Evolutionary conservation across 2,113 vertebrate genomes (phyloP).

Genomic region (Brachyhypopomus occidentalis): DNA sequence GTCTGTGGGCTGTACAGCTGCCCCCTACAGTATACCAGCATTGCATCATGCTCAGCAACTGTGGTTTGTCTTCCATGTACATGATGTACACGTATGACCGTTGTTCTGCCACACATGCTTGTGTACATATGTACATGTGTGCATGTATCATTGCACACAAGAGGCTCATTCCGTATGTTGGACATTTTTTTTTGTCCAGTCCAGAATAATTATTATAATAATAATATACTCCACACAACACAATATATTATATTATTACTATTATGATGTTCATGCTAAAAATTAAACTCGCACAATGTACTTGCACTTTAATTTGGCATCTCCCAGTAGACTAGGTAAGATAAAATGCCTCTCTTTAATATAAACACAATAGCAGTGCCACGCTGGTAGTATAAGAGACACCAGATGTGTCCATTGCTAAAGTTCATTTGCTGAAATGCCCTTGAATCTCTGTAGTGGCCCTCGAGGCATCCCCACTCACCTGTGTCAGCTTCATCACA

Average conservation of each 20-base stretch:
- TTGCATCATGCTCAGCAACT: conserved; percentile 52
- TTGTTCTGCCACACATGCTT: too few species aligned
- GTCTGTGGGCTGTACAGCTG: conserved; percentile 67
- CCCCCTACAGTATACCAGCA: conserved; percentile 54
- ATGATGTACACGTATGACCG: conserved; percentile 3
- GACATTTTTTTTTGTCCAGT: too few species aligned
- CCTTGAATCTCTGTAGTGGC: background rate
- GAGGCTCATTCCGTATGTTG: background rate
- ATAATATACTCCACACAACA: background rate
- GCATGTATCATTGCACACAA: background rate
- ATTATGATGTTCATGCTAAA: background rate
- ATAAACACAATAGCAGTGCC: background rate
- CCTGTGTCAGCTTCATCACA: background rate
- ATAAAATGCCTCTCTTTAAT: background rate
- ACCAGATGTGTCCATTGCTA: background rate
- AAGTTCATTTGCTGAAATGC: background rate
- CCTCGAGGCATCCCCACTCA: background rate
- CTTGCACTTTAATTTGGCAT: too few species aligned
- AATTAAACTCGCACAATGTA: background rate
- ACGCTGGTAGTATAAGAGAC: background rate
- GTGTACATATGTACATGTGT: too few species aligned
- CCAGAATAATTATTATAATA: too few species aligned
- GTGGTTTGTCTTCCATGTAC: conserved; percentile 12
- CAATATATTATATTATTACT: background rate
- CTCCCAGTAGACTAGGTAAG: too few species aligned